These are phyloP conservation scores for Diogma glabrata DNA, from an alignment of 2,888 invertebrate species.

Conservation along the genomic window DNA sequence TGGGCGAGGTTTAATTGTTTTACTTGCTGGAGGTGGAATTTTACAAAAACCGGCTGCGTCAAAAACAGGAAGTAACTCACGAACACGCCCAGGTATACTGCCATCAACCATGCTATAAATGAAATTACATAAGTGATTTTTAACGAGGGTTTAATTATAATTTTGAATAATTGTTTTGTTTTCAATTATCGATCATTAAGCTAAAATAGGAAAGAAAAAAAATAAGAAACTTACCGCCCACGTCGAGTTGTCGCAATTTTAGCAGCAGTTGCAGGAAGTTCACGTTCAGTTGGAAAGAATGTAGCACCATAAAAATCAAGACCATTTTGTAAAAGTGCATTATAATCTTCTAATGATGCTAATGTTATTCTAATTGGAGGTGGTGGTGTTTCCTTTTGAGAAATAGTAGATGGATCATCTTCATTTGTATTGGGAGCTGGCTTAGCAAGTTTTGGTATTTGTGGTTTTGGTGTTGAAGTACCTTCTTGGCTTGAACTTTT, in stretches of 20 bases:
- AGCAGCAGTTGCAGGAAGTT: conserved; percentile 50
- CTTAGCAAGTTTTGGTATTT: conserved; percentile 37
- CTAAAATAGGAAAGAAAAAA: neutral
- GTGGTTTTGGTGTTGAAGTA: conserved; percentile 38
- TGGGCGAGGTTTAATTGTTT: conserved; percentile 52
- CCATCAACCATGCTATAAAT: conserved; percentile 50
- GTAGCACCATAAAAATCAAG: conserved; percentile 81
- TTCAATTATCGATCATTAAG: neutral
- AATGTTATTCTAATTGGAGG: conserved; percentile 61
- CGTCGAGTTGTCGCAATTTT: conserved; percentile 41
- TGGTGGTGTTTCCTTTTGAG: conserved; percentile 39
- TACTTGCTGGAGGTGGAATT: conserved; percentile 68
- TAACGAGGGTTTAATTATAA: neutral
- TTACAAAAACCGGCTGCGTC: conserved; percentile 77
- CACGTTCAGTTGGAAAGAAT: conserved; percentile 74
- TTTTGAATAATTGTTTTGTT: neutral
- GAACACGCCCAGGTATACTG: conserved; percentile 54
- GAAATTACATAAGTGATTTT: neutral
- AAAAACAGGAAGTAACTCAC: conserved; percentile 68
- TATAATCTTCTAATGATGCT: conserved; percentile 64
- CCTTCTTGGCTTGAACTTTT: conserved; percentile 26
- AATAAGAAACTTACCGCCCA: conserved; percentile 26
- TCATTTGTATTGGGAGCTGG: conserved; percentile 22
- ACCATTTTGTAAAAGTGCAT: conserved; percentile 68
- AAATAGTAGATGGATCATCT: conserved; percentile 33